These are phyloP conservation scores for Eumeta japonica DNA, from an alignment of 1,140 invertebrate genomes.

Conservation along the genomic window DNA sequence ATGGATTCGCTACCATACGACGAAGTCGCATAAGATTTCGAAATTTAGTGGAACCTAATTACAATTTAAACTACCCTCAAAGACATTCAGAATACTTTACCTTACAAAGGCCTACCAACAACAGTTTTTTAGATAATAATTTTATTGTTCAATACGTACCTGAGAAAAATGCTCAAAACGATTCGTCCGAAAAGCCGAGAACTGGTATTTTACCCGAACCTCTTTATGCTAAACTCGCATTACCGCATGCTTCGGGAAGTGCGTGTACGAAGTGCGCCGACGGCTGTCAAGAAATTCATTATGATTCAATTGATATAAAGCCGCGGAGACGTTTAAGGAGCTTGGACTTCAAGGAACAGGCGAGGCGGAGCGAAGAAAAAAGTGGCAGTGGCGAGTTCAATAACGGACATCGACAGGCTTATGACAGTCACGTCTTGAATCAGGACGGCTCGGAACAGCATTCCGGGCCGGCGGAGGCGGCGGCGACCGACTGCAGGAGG, in stretches of 20 bases:
- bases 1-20: constrained; percentile 79
- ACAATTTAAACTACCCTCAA: constrained; percentile 35
- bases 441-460: constrained; percentile 43
- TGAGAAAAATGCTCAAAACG: constrained; percentile 6
- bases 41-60: constrained; percentile 50
- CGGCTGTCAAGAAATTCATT: constrained; percentile 40
- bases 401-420: constrained; percentile 42
- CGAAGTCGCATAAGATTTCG: constrained; percentile 59
- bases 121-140: constrained; percentile 48
- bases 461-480: constrained; percentile 44
- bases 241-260: constrained; percentile 35
- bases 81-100: constrained; percentile 56
- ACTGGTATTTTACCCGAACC: constrained; percentile 47
- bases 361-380: constrained; percentile 34
- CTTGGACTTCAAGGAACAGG: constrained; percentile 32
- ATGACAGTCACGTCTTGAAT: constrained; percentile 29
- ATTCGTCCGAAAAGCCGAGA: constrained; percentile 27
- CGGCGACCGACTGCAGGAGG: constrained; percentile 44
- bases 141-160: constrained; percentile 39
- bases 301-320: constrained; percentile 55
- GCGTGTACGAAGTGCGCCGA: constrained; percentile 41
- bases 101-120: constrained; percentile 42
- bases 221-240: constrained; percentile 52
- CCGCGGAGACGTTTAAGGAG: constrained; percentile 37
- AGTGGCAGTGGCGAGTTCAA: constrained; percentile 25